Base-by-base conservation (phyloP, 37 sponge, comb jelly and placozoan genomes). In the Ephydatia muelleri region DNA sequence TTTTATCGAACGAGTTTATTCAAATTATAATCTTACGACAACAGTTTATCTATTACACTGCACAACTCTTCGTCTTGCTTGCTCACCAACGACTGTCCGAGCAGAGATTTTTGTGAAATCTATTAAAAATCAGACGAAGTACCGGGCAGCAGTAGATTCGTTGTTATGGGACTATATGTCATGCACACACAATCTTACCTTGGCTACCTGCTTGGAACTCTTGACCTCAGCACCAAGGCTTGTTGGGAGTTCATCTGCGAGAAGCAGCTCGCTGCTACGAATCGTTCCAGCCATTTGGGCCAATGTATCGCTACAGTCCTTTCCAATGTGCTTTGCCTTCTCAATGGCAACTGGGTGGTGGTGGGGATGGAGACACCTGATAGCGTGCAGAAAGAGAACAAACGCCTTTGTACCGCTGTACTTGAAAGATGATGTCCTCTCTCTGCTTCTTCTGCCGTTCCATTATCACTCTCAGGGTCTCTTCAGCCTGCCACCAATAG, bases 381-480 rank as follows among this genome's bases (percentile, higher is more conserved):
- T 6, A 43, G 32, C 26, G 9, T 47, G 33, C 27, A 71, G 72
- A 82, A 34, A 23, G n/a, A 27, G 16, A 0, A 34, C 43, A 43
- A 43, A 43, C 6, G 43, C 43, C 43, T 43, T 43, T 43, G 26
- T 57, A 93, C 94, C 88, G 84, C 57, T 71, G 82, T 39, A 93
- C 49, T 31, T 87, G 84, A 28, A 23, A 65, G 32, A 90, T 87
- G 78, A 84, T 77, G 0, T 97, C 94, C 30, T 93, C 91, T 67
- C 91, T 90, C 77, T 97, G 97, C 27, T 80, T 87, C 49, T 80
- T 92, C 88, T 97, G 97, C 26, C 90, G 49, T 82, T 97, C 95
- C 82, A 97, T 75, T 48, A 97, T 88, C 29, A 92, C 96, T 36
- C 82, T 75, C 66, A 97, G 80, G 1, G 95, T 94, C 84, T 97